A percentile compares a stretch with the other conserved stretches of the same genome.
Evolutionary conservation across 2,888 invertebrate species (phyloP).

Genomic region (Baccha elongata): DNA sequence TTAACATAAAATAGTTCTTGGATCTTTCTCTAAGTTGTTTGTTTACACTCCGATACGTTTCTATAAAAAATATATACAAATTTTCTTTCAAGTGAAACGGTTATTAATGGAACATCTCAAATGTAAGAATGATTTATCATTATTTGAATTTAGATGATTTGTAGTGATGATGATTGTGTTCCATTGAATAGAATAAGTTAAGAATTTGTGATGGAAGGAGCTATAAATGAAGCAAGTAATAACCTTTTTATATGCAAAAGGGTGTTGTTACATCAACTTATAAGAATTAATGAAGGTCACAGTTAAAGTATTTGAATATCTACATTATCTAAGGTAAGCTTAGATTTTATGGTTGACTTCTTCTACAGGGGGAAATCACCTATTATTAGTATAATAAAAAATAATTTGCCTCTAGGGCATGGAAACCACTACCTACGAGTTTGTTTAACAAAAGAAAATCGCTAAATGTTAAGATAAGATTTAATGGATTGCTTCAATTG

Average conservation of each 20-base stretch:
- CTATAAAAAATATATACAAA: conserved; percentile 9
- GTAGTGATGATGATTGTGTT: neutral
- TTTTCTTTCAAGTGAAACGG: conserved; percentile 8
- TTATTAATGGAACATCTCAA: conserved; percentile 43
- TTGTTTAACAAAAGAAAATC: neutral
- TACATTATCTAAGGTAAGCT: neutral
- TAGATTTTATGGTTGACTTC: neutral
- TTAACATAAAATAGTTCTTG: neutral
- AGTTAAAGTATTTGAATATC: neutral
- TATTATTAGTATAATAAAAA: neutral
- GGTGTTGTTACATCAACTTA: neutral
- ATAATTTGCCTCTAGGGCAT: neutral
- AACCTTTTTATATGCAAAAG: neutral
- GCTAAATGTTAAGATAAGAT: neutral
- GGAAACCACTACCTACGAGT: neutral
- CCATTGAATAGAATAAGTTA: neutral
- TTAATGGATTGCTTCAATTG: conserved; percentile 13
- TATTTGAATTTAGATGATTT: neutral
- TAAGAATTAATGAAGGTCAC: conserved; percentile 17
- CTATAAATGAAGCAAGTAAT: too few species aligned
- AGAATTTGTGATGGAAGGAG: neutral
- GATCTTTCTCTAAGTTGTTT: too few species aligned
- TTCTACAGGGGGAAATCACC: neutral
- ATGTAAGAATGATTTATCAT: conserved; percentile 44
- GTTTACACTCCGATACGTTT: neutral